Base-by-base conservation (phyloP, 2,113 vertebrate species). In the Stictonetta naevosa region DNA sequence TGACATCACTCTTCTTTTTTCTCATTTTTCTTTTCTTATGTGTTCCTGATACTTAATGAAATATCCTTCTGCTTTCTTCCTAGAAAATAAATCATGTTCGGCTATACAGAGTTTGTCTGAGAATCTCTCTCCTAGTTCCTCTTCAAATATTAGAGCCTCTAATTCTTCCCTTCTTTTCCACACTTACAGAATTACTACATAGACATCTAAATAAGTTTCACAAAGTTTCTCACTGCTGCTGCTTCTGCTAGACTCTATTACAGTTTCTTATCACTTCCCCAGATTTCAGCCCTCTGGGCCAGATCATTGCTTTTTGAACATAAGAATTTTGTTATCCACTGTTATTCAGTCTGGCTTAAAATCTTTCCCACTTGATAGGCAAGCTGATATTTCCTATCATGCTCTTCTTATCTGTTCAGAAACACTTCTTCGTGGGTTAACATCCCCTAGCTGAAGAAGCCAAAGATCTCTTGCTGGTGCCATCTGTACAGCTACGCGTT, bases 271-370 rank as follows among this genome's bases (percentile, higher is more conserved):
- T 95, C 94, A 64, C 86, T 64, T 91, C 58, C 6, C 56, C 93
- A 92, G 91, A 95, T 95, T 93, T 95, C 89, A 95, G 77, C 89
- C 95, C 91, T 77, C 89, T 73, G 89, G 96, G 95, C 94, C 86
- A 91, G 92, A 91, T 83, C 7, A 2, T 55, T 86, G 72, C 92
- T 88, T 90, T 94, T 62, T 68, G 94, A 93, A 55, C 78, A 20
- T 1, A 26, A 26, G 14, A 31, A 64, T 86, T 92, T 31, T 87
- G 7, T 80, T 77, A 71, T 83, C 80, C 13, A 20, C 72, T 1
- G 6, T 83, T 55, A 4, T 12, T 83, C 88, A 77, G 26, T 84
- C 95, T 92, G 88, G 60, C 73, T 92, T 40, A 78, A 64, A 90
- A 93, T 95, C 95, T 82, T 83, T 64, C 86, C 38, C 62, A 21